Evolutionary conservation across 2,797 vertebrate genomes (phyloP), one percentile per base, ranked within the genome.

Genomic region (Orestias chungarensis): DNA sequence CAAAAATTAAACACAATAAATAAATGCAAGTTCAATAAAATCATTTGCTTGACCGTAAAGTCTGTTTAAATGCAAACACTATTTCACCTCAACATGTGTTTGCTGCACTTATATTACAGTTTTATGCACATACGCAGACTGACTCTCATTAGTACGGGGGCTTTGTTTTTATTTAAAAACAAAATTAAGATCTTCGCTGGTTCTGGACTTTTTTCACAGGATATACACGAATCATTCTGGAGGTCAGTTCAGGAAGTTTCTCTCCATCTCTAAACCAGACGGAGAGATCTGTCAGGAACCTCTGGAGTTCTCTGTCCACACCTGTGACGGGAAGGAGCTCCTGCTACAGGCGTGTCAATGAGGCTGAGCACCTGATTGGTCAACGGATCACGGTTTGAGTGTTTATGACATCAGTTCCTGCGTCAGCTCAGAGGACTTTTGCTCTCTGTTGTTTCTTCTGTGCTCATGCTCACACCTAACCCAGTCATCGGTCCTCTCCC

Each of bases 381-480:
- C 57, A 61, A 23, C n/a, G 11, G n/a, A 11, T 50, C 49, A 10
- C 25, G 46, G 46, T n/a, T n/a, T n/a, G 46, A 20, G 17, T 66
- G 50, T 57, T 59, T 49, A 46, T 73, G 18, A 49, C 46, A 66
- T 44, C 52, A 59, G 29, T 57, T 66, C 50, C 71, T 59, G 71
- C 33, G 42, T 65, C 35, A n/a, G 65, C 12, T 47, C 27, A 47
- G 27, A 66, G 64, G 27, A 15, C 9, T 9, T 29, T 20, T 64
- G 27, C 27, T 46, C 27, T 2, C 25, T 20, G 27, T 35, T 27
- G 0, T 61, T 61, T 68, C 27, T 25, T n/a, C 15, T 44, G 20
- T 15, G 17, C 46, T 61, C 10, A 68, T 20, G 43, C 66, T 74
- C 25, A 10, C 17, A 15, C 54, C 35, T 20, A 20, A 38, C 31